A percentile compares a stretch with the other conserved stretches of the same genome.
Evolutionary conservation across 2,888 invertebrate genomes (phyloP).

Genomic region (Julus scanicus): DNA sequence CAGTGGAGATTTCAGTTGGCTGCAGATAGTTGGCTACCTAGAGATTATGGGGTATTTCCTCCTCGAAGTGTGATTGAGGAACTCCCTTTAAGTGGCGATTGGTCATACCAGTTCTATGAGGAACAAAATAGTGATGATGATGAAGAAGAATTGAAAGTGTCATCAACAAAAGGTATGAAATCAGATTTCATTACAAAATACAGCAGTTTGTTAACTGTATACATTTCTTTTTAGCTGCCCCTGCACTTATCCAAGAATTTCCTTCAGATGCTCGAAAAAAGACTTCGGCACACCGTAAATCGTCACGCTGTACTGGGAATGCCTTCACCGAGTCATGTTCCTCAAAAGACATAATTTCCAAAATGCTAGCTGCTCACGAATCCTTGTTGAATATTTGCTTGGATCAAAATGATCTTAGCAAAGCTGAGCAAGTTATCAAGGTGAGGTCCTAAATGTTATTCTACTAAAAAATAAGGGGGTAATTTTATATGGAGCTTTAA

Average conservation of each 20-base stretch:
- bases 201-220: no score
- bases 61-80: background rate
- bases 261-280: background rate
- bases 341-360: constrained; percentile 11
- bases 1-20: constrained; percentile 52
- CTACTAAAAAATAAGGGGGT: no score
- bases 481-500: no score
- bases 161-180: background rate
- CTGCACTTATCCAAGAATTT: background rate
- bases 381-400: constrained; percentile 51
- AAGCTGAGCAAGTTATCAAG: constrained; percentile 52
- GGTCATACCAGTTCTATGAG: background rate
- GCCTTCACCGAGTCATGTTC: background rate
- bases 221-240: background rate
- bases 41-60: constrained; percentile 12
- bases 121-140: constrained; percentile 48
- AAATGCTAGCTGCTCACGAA: constrained; percentile 51
- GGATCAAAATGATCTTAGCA: background rate
- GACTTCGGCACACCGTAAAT: background rate
- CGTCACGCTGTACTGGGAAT: background rate
- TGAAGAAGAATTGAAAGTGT: background rate
- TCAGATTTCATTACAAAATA: no score
- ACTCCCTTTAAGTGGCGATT: background rate
- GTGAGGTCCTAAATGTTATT: constrained; percentile 14
- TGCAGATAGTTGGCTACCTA: background rate